Conservation (phyloP, 2,113 vertebrate species). For the Scophthalmus maximus region DNA sequence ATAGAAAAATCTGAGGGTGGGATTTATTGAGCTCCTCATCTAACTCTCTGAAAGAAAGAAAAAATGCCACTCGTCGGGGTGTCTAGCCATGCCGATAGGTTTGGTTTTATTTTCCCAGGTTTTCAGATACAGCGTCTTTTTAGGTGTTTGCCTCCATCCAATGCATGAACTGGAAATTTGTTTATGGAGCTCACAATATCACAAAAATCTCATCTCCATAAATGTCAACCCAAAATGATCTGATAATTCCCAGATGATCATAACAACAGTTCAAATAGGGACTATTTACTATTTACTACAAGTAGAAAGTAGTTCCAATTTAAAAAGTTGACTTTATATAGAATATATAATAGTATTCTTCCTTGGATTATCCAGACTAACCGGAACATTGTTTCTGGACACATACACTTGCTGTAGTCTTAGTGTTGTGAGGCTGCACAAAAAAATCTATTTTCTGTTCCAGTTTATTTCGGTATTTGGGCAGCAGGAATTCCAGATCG, state of each 20-base stretch:
- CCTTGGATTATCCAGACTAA: neutral
- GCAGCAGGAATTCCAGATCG: neutral
- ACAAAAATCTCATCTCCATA: neutral
- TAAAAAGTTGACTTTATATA: too few relatives aligned
- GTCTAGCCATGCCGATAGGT: neutral
- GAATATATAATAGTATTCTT: too few relatives aligned
- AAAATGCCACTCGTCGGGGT: too few relatives aligned
- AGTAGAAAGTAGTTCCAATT: neutral
- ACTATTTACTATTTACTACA: too few relatives aligned
- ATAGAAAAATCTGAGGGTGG: neutral
- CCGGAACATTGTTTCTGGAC: neutral
- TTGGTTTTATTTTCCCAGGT: neutral
- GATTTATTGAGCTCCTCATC: neutral
- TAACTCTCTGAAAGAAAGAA: neutral
- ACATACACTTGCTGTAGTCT: neutral
- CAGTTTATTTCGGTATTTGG: neutral
- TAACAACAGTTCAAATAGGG: neutral
- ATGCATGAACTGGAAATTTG: neutral
- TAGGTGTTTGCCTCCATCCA: neutral
- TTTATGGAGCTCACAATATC: neutral
- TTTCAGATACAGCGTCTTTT: neutral
- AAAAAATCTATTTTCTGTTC: neutral
- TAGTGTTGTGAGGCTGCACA: neutral
- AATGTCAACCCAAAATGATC: neutral
- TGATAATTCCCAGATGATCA: neutral